Evolutionary conservation across 2,888 invertebrate species (phyloP), one percentile per base, ranked within the genome.

Genomic region (Oscheius sp.): DNA sequence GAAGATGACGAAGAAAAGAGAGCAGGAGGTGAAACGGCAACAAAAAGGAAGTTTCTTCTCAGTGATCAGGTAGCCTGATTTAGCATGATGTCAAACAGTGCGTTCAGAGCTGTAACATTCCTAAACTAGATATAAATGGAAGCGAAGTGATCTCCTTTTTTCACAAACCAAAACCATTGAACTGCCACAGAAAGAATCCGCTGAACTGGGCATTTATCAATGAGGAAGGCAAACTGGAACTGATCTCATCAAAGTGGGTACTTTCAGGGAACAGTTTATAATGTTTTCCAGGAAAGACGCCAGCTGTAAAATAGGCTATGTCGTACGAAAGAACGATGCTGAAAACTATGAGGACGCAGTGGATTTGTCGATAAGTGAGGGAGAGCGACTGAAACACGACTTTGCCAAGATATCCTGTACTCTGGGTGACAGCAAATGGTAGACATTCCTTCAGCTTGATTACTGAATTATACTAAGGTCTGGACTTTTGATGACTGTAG

Each of bases 141-240:
- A 76, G 77, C 7, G 87, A 88, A 59, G 84, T 88, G 5, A 79
- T 81, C 50, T 42, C 79, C n/a, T 87, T 86, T 70, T 86, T 84
- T 72, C 55, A 78, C 13, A 76, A 72, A 47, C 76, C 80, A 9
- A 73, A 70, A n/a, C 85, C 85, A 7, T 70, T 88, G 5, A 48
- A 68, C 2, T 88, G 88, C 62, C 48, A 66, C 33, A 71, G 73
- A 13, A 13, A 47, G n/a, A 77, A 79, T 42, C 74, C 76, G 21
- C 63, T 79, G 33, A 86, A 84, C 60, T 87, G 87, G 87, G 79
- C 82, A 51, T 82, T 76, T 55, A 74, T 87, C 50, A 82, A 86
- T 63, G 78, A 81, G 2, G 76, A 86, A 0, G 79, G 84, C 10
- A 74, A 77, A 7, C 63, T 87, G 51, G 75, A 79, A 60, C 76